A percentile compares a stretch with the other conserved stretches of the same genome.
These are phyloP conservation scores for Mionectes olivaceus DNA, from an alignment of 2,797 vertebrate genomes.

Conservation along the genomic window DNA sequence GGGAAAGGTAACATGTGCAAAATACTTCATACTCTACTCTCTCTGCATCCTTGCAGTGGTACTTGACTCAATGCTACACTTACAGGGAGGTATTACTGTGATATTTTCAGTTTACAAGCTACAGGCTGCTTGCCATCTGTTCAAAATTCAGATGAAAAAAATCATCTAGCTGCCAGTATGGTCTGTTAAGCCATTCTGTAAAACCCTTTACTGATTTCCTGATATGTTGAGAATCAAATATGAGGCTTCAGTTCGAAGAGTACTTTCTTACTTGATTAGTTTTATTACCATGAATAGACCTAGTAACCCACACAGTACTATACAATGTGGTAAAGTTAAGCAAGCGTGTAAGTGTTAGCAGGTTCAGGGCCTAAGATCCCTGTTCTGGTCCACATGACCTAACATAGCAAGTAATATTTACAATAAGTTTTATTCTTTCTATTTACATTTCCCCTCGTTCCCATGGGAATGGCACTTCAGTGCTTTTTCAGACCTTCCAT, in stretches of 20 bases:
- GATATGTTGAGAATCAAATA: not conserved
- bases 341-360: not conserved
- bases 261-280: not conserved
- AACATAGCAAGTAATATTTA: not conserved
- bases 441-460: not conserved
- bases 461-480: not conserved
- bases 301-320: not conserved
- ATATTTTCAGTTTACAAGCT: not conserved
- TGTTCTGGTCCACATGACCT: not conserved
- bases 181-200: not conserved
- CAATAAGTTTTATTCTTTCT: not conserved
- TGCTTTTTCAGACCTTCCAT: not conserved
- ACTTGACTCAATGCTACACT: not conserved
- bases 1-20: slow-evolving; percentile 3
- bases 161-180: not conserved
- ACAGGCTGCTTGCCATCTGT: not conserved
- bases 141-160: slow-evolving; percentile 3
- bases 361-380: not conserved
- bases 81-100: not conserved
- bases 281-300: not conserved
- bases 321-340: not conserved
- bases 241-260: not conserved
- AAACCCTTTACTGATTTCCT: not conserved
- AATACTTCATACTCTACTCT: not conserved
- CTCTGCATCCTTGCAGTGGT: not conserved